Evolutionary conservation across 1,140 invertebrate species (phyloP).

Genomic region (Nephila pilipes): DNA sequence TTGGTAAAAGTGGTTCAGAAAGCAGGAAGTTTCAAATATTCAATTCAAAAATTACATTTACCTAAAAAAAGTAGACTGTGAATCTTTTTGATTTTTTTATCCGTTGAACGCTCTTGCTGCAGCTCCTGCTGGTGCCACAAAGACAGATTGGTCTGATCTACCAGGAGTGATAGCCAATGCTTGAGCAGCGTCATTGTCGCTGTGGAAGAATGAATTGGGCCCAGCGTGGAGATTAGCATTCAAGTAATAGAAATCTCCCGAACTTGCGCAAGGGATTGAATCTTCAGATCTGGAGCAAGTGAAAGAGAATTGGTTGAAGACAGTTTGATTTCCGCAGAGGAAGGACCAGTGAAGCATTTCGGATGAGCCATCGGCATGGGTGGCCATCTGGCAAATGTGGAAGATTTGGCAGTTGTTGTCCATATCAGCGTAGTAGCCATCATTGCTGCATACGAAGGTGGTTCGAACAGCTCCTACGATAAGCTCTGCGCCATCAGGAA

Average conservation of each 20-base stretch:
- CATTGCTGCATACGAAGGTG: constrained; percentile 79
- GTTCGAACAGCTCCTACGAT: constrained; percentile 77
- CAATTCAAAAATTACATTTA: too few relatives aligned
- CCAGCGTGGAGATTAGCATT: constrained; percentile 78
- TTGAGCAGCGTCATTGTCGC: constrained; percentile 72
- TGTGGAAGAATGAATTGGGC: constrained; percentile 62
- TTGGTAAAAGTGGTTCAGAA: too few relatives aligned
- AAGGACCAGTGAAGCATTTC: constrained; percentile 87
- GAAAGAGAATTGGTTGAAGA: constrained; percentile 88
- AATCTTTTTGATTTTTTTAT: not conserved
- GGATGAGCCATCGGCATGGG: constrained; percentile 84
- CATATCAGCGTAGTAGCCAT: constrained; percentile 81
- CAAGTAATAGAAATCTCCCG: constrained; percentile 79
- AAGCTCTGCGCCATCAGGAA: constrained; percentile 79
- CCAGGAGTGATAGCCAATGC: constrained; percentile 68
- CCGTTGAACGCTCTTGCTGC: not conserved
- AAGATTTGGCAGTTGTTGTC: constrained; percentile 81
- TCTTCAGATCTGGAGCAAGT: constrained; percentile 79
- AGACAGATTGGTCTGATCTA: not conserved
- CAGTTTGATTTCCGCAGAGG: constrained; percentile 91
- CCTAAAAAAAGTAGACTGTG: too few relatives aligned
- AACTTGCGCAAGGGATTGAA: constrained; percentile 79
- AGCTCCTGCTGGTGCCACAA: not conserved
- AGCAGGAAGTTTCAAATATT: too few relatives aligned
- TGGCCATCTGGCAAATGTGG: constrained; percentile 84